These are phyloP conservation scores for Suncus etruscus DNA, from an alignment of 2,113 vertebrate species.

Conservation along the genomic window DNA sequence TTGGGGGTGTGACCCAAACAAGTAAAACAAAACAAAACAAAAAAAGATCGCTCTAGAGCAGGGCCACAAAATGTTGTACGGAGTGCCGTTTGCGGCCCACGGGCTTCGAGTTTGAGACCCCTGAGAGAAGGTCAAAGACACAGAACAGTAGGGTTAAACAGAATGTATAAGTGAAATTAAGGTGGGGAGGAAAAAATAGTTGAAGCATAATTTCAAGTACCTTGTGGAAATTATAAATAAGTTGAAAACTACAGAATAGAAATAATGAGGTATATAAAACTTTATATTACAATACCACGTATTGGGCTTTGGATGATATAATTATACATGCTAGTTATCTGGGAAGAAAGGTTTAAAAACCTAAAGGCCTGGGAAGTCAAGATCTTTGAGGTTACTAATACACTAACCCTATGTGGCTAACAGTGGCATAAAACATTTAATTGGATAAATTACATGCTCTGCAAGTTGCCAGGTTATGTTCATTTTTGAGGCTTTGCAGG, in stretches of 20 bases:
- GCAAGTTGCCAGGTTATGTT: conserved; percentile 64
- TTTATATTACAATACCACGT: background rate
- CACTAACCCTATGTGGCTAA: conserved; percentile 46
- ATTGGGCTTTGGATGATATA: conserved; percentile 37
- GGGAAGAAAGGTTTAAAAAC: conserved; percentile 50
- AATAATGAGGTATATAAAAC: conserved; percentile 38
- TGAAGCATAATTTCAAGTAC: background rate
- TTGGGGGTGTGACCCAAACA: no score
- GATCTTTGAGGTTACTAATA: conserved; percentile 68
- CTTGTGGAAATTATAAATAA: background rate
- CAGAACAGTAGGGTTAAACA: background rate
- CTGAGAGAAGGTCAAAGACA: background rate
- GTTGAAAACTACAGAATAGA: background rate
- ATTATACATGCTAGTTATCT: conserved; percentile 55
- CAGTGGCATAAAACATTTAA: conserved; percentile 61
- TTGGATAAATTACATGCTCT: conserved; percentile 77
- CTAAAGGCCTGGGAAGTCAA: conserved; percentile 5
- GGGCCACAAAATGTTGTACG: no score
- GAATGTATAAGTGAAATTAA: background rate
- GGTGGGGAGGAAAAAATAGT: background rate
- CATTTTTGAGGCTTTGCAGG: conserved; percentile 69
- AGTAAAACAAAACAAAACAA: no score
- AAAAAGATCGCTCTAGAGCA: no score
- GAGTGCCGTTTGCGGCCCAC: no score
- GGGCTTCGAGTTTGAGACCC: no score